These are phyloP conservation scores for Tokudaia tokunoshimensis DNA, from an alignment of 2,797 vertebrate genomes.

Conservation along the genomic window DNA sequence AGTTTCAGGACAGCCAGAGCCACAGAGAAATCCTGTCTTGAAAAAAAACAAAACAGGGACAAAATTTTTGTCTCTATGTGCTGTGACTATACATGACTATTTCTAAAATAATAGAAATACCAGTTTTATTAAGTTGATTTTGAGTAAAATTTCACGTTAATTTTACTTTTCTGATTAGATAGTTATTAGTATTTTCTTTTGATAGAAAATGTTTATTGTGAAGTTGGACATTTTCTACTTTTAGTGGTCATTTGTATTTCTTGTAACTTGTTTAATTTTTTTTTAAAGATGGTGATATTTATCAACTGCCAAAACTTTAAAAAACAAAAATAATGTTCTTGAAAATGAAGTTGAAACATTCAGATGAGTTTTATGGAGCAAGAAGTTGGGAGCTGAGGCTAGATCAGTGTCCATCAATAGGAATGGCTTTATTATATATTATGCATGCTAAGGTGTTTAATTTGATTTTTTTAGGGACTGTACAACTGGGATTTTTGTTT, in stretches of 20 bases:
- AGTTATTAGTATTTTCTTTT: neutral
- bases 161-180: conserved; percentile 55
- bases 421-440: neutral
- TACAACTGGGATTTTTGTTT: neutral
- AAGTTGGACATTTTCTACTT: conserved; percentile 31
- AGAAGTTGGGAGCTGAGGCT: neutral
- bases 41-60: neutral
- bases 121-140: conserved; percentile 40
- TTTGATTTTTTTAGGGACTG: no score
- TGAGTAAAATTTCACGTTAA: conserved; percentile 4
- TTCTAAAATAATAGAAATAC: conserved; percentile 47
- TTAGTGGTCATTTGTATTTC: conserved; percentile 41
- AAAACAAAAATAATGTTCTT: conserved; percentile 34
- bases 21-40: neutral
- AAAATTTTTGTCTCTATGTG: conserved; percentile 1
- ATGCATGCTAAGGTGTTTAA: neutral
- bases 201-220: neutral
- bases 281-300: conserved; percentile 5
- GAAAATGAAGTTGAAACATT: conserved; percentile 45
- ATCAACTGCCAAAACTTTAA: conserved; percentile 7
- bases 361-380: neutral
- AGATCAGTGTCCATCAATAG: neutral
- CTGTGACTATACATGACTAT: neutral
- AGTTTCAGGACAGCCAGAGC: neutral
- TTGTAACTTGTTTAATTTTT: neutral